These are phyloP conservation scores for Adineta ricciae DNA, from an alignment of 2,888 invertebrate genomes.

Conservation along the genomic window DNA sequence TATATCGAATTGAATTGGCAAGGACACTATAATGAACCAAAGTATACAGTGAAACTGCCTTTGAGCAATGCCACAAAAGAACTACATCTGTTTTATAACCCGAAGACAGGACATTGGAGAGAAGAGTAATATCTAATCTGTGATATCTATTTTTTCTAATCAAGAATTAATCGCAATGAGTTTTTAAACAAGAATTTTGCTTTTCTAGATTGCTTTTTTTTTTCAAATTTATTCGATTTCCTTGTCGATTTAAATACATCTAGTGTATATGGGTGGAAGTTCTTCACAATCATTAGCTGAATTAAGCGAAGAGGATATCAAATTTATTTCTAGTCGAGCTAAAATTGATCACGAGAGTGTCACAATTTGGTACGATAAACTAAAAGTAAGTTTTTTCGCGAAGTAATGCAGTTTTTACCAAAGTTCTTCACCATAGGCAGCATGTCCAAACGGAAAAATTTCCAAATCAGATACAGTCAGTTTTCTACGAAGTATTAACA, in stretches of 20 bases:
- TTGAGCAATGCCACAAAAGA: background rate
- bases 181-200: background rate
- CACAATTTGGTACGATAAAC: background rate
- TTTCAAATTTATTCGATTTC: background rate
- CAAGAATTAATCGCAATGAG: background rate
- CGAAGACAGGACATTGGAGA: slow-evolving; percentile 3
- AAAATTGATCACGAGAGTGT: background rate
- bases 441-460: background rate
- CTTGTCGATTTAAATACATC: no score
- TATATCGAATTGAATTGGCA: background rate
- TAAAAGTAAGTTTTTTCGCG: background rate
- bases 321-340: background rate
- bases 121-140: background rate
- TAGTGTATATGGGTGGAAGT: background rate
- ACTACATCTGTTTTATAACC: background rate
- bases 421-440: background rate
- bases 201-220: background rate
- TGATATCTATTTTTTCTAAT: background rate
- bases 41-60: background rate
- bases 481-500: background rate
- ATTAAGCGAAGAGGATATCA: background rate
- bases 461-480: background rate
- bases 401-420: no score
- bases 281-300: background rate
- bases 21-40: slow-evolving; percentile 19